Evolutionary conservation across 2,113 vertebrate species (phyloP), one percentile per base, ranked within the genome.

Genomic region (Accipiter virgatus): DNA sequence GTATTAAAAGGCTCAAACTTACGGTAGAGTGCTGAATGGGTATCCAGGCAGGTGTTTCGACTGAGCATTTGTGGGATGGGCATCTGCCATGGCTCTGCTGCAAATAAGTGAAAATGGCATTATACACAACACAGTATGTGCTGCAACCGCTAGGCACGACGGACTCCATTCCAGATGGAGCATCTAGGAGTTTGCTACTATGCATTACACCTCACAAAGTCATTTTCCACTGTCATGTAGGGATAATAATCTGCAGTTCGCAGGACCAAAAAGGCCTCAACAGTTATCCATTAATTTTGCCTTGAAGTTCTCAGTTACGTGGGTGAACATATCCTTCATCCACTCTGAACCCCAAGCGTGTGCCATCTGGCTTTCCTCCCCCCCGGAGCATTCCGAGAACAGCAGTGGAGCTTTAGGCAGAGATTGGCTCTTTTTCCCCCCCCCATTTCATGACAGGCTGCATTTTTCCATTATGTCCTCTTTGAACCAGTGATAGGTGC

Each of bases 11-110:
- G 70, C 95, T 94, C 96, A 97, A 43, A 98, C 98, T 98, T 98
- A 98, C 98, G 75, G 98, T 92, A 97, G 98, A 97, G 78, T 98
- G 98, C 85, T 98, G 98, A 78, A 98, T 98, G 86, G 98, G 98
- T 94, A 98, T 98, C 98, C 98, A 98, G 59, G 97, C 95, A 96
- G 98, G 98, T 40, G 98, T 97, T 97, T 98, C 98, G 31, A 98
- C 98, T 79, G 98, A 96, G 94, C 98, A 98, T 84, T 98, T 98
- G 98, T 98, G 98, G 84, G 98, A 96, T 73, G 98, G 98, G 91
- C 98, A 98, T 97, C 98, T 98, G 95, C 98, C 97, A 97, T 98
- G 98, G 90, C 98, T 98, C 93, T 98, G 98, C 98, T 98, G 96
- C 77, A 98, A 98, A 97, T 79, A 98, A 98, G 81, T 90, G 96